Conservation (phyloP, 2,888 invertebrate genomes). For the Caradrina clavipalpis region DNA sequence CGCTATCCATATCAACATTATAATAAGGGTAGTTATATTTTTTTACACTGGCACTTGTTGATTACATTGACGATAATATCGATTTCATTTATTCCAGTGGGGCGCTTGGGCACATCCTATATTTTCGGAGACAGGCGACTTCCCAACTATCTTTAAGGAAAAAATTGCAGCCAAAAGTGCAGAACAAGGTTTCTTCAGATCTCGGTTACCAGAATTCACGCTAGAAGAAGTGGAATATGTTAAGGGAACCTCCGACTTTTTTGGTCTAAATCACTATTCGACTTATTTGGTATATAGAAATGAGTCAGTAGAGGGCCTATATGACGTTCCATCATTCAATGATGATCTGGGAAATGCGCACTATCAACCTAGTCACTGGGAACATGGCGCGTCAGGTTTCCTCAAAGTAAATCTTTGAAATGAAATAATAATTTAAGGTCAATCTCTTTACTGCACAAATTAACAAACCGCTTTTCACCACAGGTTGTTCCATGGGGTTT, state of each 20-base stretch:
- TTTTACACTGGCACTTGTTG: background rate
- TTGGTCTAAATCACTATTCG: conserved; percentile 93
- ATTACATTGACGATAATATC: background rate
- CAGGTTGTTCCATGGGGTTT: conserved; percentile 90
- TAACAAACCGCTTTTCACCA: conserved; percentile 35
- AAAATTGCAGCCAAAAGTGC: conserved; percentile 89
- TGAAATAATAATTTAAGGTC: conserved; percentile 23
- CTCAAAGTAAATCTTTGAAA: conserved; percentile 27
- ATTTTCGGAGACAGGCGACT: conserved; percentile 91
- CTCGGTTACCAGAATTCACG: conserved; percentile 91
- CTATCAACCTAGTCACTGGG: conserved; percentile 44
- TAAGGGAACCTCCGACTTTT: conserved; percentile 91
- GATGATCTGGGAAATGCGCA: conserved; percentile 67
- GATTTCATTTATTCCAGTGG: conserved; percentile 74
- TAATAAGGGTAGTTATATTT: too few species aligned
- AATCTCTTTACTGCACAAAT: background rate
- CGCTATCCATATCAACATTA: too few species aligned
- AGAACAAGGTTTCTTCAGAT: conserved; percentile 89
- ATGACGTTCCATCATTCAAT: conserved; percentile 64
- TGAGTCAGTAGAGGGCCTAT: conserved; percentile 60
- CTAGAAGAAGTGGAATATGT: conserved; percentile 91
- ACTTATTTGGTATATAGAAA: conserved; percentile 82
- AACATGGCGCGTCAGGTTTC: conserved; percentile 23
- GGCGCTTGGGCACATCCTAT: conserved; percentile 92
- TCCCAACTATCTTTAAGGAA: conserved; percentile 91